These are phyloP conservation scores for Dendrolimus kikuchii DNA, from an alignment of 1,140 invertebrate species.

Conservation along the genomic window DNA sequence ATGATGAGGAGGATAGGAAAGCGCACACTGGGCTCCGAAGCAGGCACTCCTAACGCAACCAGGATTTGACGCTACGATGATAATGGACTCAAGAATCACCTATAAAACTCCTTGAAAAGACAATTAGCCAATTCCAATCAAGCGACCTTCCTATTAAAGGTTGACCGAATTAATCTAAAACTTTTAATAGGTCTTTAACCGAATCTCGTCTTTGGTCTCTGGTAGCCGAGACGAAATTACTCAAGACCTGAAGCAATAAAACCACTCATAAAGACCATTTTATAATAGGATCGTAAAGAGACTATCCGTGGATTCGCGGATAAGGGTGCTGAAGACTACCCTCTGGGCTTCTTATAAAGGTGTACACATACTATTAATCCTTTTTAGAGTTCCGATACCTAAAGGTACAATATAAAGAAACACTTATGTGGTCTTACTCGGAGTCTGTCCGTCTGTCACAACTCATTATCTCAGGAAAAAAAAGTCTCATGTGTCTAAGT, in stretches of 20 bases:
- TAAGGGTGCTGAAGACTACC: constrained; percentile 16
- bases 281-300: constrained; percentile 65
- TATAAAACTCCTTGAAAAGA: constrained; percentile 1
- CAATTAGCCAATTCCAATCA: constrained; percentile 16
- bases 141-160: constrained; percentile 8
- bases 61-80: not conserved
- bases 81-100: not conserved
- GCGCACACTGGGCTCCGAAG: no score
- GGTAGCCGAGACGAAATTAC: constrained; percentile 51
- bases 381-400: no score
- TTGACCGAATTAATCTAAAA: constrained; percentile 44
- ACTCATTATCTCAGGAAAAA: no score
- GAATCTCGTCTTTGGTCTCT: constrained; percentile 46
- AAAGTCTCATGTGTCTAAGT: no score
- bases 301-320: constrained; percentile 23
- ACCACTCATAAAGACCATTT: constrained; percentile 63
- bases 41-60: no score
- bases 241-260: constrained; percentile 63
- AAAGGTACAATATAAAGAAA: no score
- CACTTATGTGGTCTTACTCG: no score
- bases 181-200: constrained; percentile 54
- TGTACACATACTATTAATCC: no score
- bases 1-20: no score
- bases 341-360: no score
- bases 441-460: no score